Evolutionary conservation across 2,113 vertebrate genomes (phyloP).

Genomic region (Thinocorus orbignyianus): DNA sequence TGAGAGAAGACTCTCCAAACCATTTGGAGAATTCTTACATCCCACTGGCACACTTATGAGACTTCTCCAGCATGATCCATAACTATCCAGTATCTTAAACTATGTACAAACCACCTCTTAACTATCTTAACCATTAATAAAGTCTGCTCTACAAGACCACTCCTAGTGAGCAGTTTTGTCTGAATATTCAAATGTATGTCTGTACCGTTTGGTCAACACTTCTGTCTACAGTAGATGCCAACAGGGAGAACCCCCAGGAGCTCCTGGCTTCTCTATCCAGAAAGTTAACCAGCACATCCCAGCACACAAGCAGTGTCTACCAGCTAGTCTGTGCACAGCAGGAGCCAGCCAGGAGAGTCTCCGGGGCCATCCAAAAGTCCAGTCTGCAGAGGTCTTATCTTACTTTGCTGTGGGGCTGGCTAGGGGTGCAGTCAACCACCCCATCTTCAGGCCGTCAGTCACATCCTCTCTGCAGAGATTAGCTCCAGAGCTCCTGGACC

Average conservation of each 20-base stretch:
- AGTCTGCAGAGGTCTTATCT: neutral
- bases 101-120: neutral
- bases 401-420: neutral
- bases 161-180: neutral
- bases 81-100: neutral
- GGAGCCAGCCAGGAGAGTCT: neutral
- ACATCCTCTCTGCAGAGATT: neutral
- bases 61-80: neutral
- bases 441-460: neutral
- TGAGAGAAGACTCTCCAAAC: neutral
- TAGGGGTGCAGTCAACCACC: neutral
- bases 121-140: neutral
- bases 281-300: neutral
- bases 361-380: neutral
- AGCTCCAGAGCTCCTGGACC: neutral
- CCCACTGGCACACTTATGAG: accelerated
- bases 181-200: neutral
- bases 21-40: neutral
- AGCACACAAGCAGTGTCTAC: neutral
- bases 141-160: neutral
- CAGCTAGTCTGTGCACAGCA: neutral
- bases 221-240: neutral
- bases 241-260: neutral
- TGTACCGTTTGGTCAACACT: neutral
- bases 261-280: neutral